Evolutionary conservation across 2,888 invertebrate genomes (phyloP), one percentile per base, ranked within the genome.

Genomic region (Parochlus steinenii): DNA sequence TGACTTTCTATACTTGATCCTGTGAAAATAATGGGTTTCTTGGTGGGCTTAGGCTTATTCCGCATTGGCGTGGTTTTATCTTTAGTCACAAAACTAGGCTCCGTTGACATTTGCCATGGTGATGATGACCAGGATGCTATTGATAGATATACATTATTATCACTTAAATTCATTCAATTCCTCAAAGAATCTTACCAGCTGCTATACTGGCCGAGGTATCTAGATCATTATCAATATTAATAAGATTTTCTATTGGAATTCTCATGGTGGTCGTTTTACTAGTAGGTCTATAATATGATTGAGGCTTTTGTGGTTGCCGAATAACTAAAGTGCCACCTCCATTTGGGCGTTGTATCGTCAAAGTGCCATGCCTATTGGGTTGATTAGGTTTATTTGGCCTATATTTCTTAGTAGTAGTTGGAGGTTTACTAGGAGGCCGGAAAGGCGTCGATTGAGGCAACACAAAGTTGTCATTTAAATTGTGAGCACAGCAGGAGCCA

Each of bases 401-500:
- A 16, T 17, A 17, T 30, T 30, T 36, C 11, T 20, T 20, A 17
- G 31, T 20, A 3, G 31, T 22, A n/a, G 36, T 36, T 6, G 36
- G 36, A n/a, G n/a, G n/a, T 25, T 36, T 36, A 16, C 24, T 22
- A 23, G 22, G 29, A 3, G 59, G 58, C 39, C 51, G 52, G 41
- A 55, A 52, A 10, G 55, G 52, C 35, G 49, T 49, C 33, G 51
- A 48, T 5, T 50, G 52, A 33, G 63, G 56, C 41, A 56, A 39
- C 28, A 66, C 55, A 28, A 63, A 52, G 47, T 65, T 65, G 39
- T 61, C 63, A 12, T 63, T 70, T 53, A 71, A 50, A 63, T 79
- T 70, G 65, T 75, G 69, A 46, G 74, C 67, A 58, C 90, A 90
- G 57, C 90, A 90, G 41, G 83, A 83, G 29, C 89, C 89, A 58